Base-by-base conservation (phyloP, 2,888 invertebrate genomes). In the Argyresthia albistria region DNA sequence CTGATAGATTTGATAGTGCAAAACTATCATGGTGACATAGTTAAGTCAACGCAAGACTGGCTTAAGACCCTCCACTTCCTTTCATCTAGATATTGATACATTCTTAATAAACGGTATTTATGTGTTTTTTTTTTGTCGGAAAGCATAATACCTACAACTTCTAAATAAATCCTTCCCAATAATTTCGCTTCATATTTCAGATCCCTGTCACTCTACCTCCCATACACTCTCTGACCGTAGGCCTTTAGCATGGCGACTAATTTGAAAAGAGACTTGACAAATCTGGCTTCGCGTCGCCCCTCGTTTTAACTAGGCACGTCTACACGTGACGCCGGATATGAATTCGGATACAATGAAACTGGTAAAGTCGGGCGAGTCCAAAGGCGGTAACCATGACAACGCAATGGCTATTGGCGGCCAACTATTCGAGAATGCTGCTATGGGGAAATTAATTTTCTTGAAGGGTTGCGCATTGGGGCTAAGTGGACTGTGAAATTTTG, bases 331-430 rank as follows among this genome's bases (percentile, higher is more conserved):
- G 71, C 67, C 71, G 76, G 43, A 76, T 81, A 81, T 82, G 82
- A 80, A 81, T 80, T 81, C 81, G 80, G 83, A 76, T 83, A 83
- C 82, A 82, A 83, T 82, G 80, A 73, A 75, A 80, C 79, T 77
- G 78, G 72, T 65, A 65, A 25, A 36, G 12, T 10, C 25, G 15
- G 4, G 55, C 54, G 69, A 25, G 66, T 68, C 58, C 58, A 63
- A 61, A 68, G 79, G 76, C 82, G 80, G 82, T 84, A 74, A 73
- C 80, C 76, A 84, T 83, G 80, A 78, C 67, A 69, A 86, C 83
- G 67, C 69, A 39, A 37, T 49, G 12, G 39, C 15, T 15, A 25
- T 46, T 14, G 25, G 6, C 10, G 46, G 46, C 46, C 25, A 25
- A 25, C 25, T 25, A 25, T 25, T 25, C 25, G 2, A 39, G 39